Base-by-base conservation (phyloP, 2,797 vertebrate genomes). In the Pseudochirops corinnae region DNA sequence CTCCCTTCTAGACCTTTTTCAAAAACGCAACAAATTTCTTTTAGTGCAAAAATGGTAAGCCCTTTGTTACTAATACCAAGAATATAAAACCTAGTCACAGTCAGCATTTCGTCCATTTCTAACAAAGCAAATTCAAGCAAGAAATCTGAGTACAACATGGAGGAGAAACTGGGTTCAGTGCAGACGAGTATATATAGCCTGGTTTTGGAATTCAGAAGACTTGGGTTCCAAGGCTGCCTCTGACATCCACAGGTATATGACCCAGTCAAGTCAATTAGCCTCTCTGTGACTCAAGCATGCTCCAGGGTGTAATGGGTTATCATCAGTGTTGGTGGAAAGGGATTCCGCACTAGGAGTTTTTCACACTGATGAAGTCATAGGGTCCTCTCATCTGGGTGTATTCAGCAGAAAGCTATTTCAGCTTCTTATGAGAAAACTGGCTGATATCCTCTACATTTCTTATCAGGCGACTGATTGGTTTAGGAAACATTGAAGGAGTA, bases 401-500 rank as follows among this genome's bases (percentile, higher is more conserved):
- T 24, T 24, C 39, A 50, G 21, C 26, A 24, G 39, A 87, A 46
- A 87, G 39, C 21, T 46, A 10, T 31, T 21, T 87, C 39, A 26
- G 11, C 21, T 1, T 90, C 33, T 96, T 95, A 93, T 58, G 26
- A 58, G 50, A 92, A 97, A 16, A 74, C 31, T 93, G 26, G 57
- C 33, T 57, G 95, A n/a, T 92, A 95, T 24, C 24, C 21, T 5
- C 7, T 92, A 95, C 9, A 87, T 87, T 46, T 5, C 16, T 94
- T 93, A 50, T 93, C 55, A 96, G 46, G 46, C 39, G 52, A 94
- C 11, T 50, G 28, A 21, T 10, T 92, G 46, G 26, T 93, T 93
- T 31, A 13, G 26, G 95, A 95, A 82, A 91, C 46, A 95, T 24
- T 3, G 24, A 92, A 18, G 93, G 87, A 92, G 21, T 39, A 94